Conservation (phyloP, 1,140 invertebrate genomes). For the Drosophila virilis region DNA sequence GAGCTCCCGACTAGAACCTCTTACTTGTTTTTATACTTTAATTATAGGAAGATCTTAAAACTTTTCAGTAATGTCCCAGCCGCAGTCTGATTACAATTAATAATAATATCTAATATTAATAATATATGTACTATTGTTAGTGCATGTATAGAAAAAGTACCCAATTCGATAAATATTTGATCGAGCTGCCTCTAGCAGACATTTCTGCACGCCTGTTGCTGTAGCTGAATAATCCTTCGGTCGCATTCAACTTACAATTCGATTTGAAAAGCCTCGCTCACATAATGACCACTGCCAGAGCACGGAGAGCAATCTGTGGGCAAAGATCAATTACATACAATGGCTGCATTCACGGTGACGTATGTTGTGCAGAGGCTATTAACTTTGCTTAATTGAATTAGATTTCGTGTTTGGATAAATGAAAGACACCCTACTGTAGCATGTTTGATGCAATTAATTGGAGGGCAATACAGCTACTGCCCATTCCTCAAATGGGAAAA, state of each 20-base stretch:
- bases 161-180: background rate
- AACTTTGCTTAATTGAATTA: conserved; percentile 80
- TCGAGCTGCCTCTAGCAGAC: conserved; percentile 12
- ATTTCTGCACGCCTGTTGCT: conserved; percentile 31
- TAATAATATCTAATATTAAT: too few species aligned
- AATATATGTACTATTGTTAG: background rate
- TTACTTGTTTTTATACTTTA: too few species aligned
- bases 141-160: background rate
- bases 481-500: background rate
- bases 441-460: background rate
- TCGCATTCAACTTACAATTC: conserved; percentile 58
- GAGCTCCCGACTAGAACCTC: too few species aligned
- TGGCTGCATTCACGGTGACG: conserved; percentile 50
- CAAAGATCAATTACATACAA: conserved; percentile 49
- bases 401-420: conserved; percentile 78
- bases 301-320: conserved; percentile 33
- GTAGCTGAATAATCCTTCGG: conserved; percentile 56
- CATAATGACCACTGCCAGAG: conserved; percentile 27
- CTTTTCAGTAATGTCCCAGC: too few species aligned
- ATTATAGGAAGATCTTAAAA: too few species aligned
- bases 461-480: background rate
- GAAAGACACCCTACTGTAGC: conserved; percentile 61
- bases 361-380: conserved; percentile 72
- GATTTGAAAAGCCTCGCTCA: conserved; percentile 17
- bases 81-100: too few species aligned